Base-by-base conservation (phyloP, 2,113 vertebrate species). In the Phaethornis superciliosus region DNA sequence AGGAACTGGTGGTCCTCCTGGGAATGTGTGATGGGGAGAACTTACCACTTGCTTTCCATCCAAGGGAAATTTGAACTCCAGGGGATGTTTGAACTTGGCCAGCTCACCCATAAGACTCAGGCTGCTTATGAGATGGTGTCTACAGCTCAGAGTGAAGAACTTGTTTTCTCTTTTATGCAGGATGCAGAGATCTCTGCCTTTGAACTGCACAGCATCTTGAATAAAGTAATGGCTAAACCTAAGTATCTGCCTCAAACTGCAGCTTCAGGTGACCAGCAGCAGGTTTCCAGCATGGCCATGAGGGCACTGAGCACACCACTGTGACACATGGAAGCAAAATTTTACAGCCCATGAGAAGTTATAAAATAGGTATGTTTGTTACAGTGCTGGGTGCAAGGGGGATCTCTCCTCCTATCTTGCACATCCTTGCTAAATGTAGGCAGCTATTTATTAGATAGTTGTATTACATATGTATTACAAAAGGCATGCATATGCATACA, bases 131-230 rank as follows among this genome's bases (percentile, higher is more conserved):
- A 84, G 51, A 16, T 8, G 15, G 19, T 59, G 27, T 32, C 62
- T 64, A 40, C 62, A 58, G 51, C 42, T 87, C 49, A 9, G 1
- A 2, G 37, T 51, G 59, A 28, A 60, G 30, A 40, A 70, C 12
- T 33, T 40, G 11, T 49, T 78, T 56, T 85, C 60, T 17, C 33
- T 30, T 81, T 85, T 78, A 85, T 13, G 2, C 94, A 98, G 98
- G 98, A 98, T 27, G 97, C 96, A 1, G 98, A 98, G 95, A 98
- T 98, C 80, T 98, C 98, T 0, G 97, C 98, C 85, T 98, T 98
- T 0, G 98, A 98, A 79, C 70, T 98, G 64, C 96, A 97, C 90
- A 97, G 62, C 62, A 98, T 98, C 96, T 74, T 98, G 94, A 97
- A 97, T 35, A 97, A 96, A 95, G 84, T 98, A 51, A 94, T 98